A percentile compares a stretch with the other conserved stretches of the same genome.
Conservation (phyloP, 2,888 invertebrate species). For the Platynereis dumerilii region DNA sequence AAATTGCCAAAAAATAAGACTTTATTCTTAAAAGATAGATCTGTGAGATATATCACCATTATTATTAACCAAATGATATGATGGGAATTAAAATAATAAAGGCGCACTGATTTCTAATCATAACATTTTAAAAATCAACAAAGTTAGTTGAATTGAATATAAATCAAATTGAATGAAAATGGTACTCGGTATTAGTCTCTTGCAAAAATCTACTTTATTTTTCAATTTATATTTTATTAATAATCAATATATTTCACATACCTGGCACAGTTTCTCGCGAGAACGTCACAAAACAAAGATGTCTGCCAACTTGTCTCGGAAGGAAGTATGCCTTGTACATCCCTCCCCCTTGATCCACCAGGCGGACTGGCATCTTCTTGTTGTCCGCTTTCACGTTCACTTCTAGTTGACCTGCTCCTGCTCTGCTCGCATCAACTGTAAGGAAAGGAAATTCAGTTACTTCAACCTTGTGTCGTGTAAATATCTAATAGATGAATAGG, state of each 20-base stretch:
- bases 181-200: too few relatives aligned
- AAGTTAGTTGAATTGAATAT: too few relatives aligned
- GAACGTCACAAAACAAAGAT: constrained; percentile 90
- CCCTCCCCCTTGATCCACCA: constrained; percentile 91
- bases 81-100: neutral
- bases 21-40: neutral
- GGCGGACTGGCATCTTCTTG: constrained; percentile 91
- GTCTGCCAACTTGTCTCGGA: constrained; percentile 89
- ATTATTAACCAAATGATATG: neutral
- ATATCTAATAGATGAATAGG: too few relatives aligned
- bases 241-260: too few relatives aligned
- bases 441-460: neutral
- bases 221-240: too few relatives aligned
- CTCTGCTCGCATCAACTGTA: constrained; percentile 72
- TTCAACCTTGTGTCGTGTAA: too few relatives aligned
- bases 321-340: constrained; percentile 95
- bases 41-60: neutral
- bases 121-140: too few relatives aligned
- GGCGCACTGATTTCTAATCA: too few relatives aligned
- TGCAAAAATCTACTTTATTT: too few relatives aligned
- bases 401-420: constrained; percentile 70
- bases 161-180: too few relatives aligned
- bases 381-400: constrained; percentile 95
- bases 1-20: too few relatives aligned
- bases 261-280: constrained; percentile 88